phyloP scores from a whole-genome alignment of 2,113 vertebrate genomes.

The Psittacara wagleri region DNA sequence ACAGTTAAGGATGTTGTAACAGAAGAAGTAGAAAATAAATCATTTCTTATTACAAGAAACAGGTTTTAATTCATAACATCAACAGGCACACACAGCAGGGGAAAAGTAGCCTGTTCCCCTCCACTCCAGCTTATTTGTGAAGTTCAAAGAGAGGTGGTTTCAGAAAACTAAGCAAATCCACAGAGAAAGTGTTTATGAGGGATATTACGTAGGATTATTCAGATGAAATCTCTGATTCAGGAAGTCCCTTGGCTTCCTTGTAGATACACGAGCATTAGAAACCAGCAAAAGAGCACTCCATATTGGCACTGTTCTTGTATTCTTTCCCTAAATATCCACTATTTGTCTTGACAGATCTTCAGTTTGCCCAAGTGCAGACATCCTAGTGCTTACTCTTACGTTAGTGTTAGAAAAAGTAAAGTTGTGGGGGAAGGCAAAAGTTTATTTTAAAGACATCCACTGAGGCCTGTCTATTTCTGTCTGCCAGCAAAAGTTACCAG shows the following conservation, averaged over 20 bases:
- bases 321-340: background rate
- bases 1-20: background rate
- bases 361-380: background rate
- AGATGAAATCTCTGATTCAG: background rate
- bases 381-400: background rate
- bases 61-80: background rate
- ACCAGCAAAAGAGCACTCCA: background rate
- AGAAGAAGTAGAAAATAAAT: background rate
- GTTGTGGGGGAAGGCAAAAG: background rate
- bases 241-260: background rate
- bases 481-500: conserved; percentile 16
- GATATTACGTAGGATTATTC: background rate
- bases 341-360: background rate
- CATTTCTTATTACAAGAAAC: background rate
- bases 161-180: background rate
- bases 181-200: background rate
- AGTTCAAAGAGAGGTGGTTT: background rate
- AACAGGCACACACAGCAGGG: background rate
- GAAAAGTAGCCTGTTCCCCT: background rate
- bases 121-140: background rate
- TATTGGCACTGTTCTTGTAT: background rate
- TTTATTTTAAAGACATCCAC: conserved; percentile 42
- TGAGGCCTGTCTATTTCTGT: conserved; percentile 29
- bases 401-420: background rate
- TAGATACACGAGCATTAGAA: background rate